Base-by-base conservation (phyloP, 2,113 vertebrate genomes). In the Onychorhynchus coronatus region DNA sequence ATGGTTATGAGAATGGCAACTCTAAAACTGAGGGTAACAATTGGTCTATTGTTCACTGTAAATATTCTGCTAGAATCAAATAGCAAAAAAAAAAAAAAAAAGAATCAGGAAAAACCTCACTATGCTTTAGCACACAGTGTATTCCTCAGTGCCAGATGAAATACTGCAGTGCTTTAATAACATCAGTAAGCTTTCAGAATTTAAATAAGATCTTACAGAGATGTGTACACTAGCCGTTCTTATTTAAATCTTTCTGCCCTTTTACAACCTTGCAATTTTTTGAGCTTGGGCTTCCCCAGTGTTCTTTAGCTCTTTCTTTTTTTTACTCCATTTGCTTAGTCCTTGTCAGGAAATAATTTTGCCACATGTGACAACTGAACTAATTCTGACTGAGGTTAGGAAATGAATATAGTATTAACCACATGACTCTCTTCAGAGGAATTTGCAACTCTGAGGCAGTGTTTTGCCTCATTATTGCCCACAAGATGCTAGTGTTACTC, bases 161-260 rank as follows among this genome's bases (percentile, higher is more conserved):
- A 23, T 27, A 19, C n/a, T 58, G 67, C 46, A 79, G 15, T 66
- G 46, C 14, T 85, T 65, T 81, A 77, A 30, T 66, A 56, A 30
- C 5, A n/a, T 68, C 13, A 12, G 7, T 56, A 72, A 88, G 8
- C 14, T 68, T 47, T 71, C 30, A 30, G 73, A 81, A 81, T 77
- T 74, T 46, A 73, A 71, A 50, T 27, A 67, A 89, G 18, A 39
- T 2, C 2, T 61, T 42, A 15, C 8, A 11, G 49, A 23, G 6
- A 6, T 11, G 3, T 63, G 4, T 62, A 31, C 0, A 0, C 2
- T 5, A 61, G 9, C 17, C 44, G 76, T 77, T 56, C 23, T 46
- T 28, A n/a, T 21, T 83, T 65, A 65, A 80, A 52, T 76, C 9
- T 76, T 88, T 62, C 18, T 65, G 17, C 12, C 0, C 1, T 31